Conservation (phyloP, 2,113 vertebrate species). For the Mesembrinibis cayennensis region DNA sequence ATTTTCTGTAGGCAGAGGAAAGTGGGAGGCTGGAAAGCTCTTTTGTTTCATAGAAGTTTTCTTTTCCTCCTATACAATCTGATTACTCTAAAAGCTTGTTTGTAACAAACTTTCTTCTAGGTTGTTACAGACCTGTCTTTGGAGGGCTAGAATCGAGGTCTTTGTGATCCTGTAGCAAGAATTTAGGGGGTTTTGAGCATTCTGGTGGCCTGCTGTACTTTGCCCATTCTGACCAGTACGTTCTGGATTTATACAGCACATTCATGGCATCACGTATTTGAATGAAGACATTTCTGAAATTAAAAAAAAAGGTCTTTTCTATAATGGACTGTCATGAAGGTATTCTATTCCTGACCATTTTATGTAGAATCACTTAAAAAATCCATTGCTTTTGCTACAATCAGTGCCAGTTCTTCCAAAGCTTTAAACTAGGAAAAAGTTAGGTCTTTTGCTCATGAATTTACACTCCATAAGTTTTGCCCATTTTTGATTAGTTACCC, state of each 20-base stretch:
- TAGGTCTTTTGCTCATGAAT: neutral
- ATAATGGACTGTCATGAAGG: neutral
- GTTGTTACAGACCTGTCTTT: neutral
- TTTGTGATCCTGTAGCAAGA: neutral
- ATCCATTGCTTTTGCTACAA: rapidly evolving
- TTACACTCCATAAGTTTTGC: neutral
- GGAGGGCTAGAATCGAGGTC: neutral
- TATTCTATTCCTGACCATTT: neutral
- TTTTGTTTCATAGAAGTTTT: neutral
- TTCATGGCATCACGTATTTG: rapidly evolving
- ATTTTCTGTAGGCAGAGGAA: neutral
- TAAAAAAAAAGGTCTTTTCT: rapidly evolving
- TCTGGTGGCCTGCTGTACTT: neutral
- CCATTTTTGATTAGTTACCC: rapidly evolving
- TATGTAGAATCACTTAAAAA: neutral
- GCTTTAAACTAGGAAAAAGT: neutral
- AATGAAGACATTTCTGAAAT: neutral
- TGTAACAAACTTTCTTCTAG: neutral
- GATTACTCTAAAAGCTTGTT: neutral
- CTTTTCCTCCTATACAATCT: neutral
- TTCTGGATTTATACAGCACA: neutral
- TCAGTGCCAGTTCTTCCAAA: neutral
- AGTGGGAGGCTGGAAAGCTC: neutral
- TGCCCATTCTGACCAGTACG: rapidly evolving
- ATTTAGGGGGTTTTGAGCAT: neutral